These are phyloP conservation scores for Lagorchestes hirsutus DNA, from an alignment of 2,797 vertebrate genomes.

Conservation along the genomic window DNA sequence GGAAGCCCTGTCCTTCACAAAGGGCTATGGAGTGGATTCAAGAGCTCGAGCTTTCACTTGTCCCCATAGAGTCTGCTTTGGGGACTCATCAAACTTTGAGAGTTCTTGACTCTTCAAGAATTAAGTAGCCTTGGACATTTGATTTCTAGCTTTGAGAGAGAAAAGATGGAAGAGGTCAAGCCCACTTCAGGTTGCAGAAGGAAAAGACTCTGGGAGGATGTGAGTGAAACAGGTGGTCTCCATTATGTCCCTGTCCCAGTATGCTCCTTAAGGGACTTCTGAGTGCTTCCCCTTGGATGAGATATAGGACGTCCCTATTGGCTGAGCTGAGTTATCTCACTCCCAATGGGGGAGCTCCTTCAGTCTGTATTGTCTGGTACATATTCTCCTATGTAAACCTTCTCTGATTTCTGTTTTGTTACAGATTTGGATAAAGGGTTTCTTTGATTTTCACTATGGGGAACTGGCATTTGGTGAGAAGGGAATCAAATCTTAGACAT, in stretches of 20 bases:
- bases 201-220: background rate
- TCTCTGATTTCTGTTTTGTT: background rate
- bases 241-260: background rate
- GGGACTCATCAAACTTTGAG: background rate
- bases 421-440: too few relatives aligned
- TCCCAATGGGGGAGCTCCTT: background rate
- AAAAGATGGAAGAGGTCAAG: background rate
- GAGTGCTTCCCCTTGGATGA: background rate
- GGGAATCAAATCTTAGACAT: too few relatives aligned
- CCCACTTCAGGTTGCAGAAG: background rate
- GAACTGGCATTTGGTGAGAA: too few relatives aligned
- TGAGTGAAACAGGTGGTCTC: background rate
- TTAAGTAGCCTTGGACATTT: background rate
- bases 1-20: background rate
- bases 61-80: background rate
- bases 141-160: background rate
- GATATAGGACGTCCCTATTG: background rate
- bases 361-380: background rate
- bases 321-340: background rate
- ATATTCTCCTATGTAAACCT: background rate
- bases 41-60: background rate
- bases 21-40: background rate
- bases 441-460: too few relatives aligned
- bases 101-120: background rate
- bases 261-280: background rate